Evolutionary conservation across 2,113 vertebrate species (phyloP).

Genomic region (Aptenodytes patagonicus): DNA sequence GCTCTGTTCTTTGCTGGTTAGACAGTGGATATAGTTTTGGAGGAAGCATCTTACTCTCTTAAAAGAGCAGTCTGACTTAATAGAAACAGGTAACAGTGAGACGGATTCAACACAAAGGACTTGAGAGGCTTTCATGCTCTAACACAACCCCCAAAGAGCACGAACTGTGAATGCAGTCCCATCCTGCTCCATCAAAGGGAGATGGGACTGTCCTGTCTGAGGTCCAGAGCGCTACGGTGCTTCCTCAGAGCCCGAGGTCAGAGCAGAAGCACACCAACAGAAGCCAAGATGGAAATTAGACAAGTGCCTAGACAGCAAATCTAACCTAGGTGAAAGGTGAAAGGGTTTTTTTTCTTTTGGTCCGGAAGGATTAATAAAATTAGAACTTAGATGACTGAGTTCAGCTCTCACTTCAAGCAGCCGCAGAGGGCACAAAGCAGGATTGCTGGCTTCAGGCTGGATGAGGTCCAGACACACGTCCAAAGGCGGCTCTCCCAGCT

Average conservation of each 20-base stretch:
- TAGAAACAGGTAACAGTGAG: neutral
- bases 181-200: neutral
- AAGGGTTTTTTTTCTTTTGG: too few species aligned
- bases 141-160: neutral
- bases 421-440: neutral
- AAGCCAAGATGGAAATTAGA: neutral
- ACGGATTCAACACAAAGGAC: neutral
- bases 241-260: neutral
- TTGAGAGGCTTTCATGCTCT: neutral
- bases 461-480: neutral
- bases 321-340: neutral
- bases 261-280: neutral
- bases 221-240: rapidly evolving
- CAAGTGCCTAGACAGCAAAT: neutral
- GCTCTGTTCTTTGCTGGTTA: neutral
- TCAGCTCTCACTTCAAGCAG: neutral
- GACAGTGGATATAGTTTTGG: neutral
- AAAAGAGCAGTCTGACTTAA: neutral
- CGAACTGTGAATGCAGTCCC: neutral
- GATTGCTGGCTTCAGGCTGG: neutral
- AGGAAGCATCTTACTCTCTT: neutral
- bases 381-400: neutral
- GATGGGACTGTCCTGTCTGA: neutral
- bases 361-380: neutral
- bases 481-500: neutral